Percentiles rank a stretch among this genome's conserved stretches.
Conservation (phyloP, 2,797 vertebrate genomes). For the Pantherophis alleghaniensis region DNA sequence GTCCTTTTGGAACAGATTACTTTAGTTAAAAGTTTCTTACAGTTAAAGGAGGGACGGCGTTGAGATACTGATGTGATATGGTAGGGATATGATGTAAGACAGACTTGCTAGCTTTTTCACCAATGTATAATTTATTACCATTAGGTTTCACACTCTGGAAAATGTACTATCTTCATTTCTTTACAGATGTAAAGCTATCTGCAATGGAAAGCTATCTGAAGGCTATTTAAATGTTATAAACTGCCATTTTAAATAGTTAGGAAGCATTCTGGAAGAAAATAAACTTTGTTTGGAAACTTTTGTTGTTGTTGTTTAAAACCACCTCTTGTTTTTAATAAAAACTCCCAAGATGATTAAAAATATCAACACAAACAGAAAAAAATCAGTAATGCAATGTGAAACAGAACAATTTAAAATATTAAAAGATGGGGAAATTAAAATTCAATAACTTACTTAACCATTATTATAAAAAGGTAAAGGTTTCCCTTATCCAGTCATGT, state of each 20-base stretch:
- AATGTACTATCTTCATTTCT: slow-evolving; percentile 29
- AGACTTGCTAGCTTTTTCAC: slow-evolving; percentile 15
- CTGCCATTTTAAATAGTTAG: neutral
- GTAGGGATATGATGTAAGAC: slow-evolving; percentile 1
- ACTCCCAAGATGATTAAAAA: neutral
- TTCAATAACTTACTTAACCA: neutral
- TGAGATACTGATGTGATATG: neutral
- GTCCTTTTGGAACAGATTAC: slow-evolving; percentile 37
- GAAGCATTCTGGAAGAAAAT: neutral
- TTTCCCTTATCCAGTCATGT: neutral
- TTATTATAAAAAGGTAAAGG: neutral
- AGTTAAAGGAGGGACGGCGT: neutral
- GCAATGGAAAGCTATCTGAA: neutral
- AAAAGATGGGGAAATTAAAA: neutral
- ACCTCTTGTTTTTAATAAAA: neutral
- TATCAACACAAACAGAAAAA: neutral
- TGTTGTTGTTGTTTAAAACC: neutral
- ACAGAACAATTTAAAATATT: neutral
- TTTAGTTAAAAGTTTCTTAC: slow-evolving; percentile 36
- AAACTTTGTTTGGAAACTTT: neutral
- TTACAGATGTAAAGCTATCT: neutral
- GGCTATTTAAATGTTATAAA: neutral
- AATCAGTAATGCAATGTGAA: neutral
- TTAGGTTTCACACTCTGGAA: slow-evolving; percentile 15
- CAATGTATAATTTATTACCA: neutral